Evolutionary conservation across 2,888 invertebrate species (phyloP), one percentile per base, ranked within the genome.

Genomic region (Globia sparganii): DNA sequence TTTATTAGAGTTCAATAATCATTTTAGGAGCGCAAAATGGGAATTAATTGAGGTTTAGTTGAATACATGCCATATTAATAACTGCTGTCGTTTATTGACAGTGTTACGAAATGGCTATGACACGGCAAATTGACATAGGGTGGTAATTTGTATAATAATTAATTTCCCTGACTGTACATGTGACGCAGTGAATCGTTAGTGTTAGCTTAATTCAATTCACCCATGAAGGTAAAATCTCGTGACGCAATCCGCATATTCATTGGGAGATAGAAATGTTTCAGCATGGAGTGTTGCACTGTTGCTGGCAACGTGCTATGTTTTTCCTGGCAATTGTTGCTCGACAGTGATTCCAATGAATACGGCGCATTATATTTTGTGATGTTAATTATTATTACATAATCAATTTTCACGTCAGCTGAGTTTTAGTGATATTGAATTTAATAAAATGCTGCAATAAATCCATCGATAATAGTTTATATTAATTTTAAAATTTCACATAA

Each of bases 261-360:
- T 76, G 18, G 34, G 34, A 43, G 43, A 28, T 15, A 43, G n/a
- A 56, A 5, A 21, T n/a, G 15, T 28, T 59, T 68, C 5, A 18
- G 6, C 31, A 25, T 49, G n/a, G 28, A 28, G 11, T 78, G 13
- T n/a, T 77, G 25, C 18, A 46, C 5, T 46, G 18, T 49, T 53
- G 46, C n/a, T 59, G 21, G 74, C 34, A 28, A 59, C 46, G 18
- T 18, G 21, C 21, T 43, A 43, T 21, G 21, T 74, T 28, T 34
- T 34, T 31, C n/a, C 34, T 40, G 31, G 31, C 49, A 11, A 31
- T 18, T 68, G 18, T 43, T 56, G 31, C 34, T 28, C 13, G 43
- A 18, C 8, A 28, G 46, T 79, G 56, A 15, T 79, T 46, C 21
- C 56, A 71, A 72, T 71, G 15, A 46, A 72, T 72, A 59, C n/a